These are phyloP conservation scores for Camponotus fellah DNA, from an alignment of 2,888 invertebrate species.

Conservation along the genomic window DNA sequence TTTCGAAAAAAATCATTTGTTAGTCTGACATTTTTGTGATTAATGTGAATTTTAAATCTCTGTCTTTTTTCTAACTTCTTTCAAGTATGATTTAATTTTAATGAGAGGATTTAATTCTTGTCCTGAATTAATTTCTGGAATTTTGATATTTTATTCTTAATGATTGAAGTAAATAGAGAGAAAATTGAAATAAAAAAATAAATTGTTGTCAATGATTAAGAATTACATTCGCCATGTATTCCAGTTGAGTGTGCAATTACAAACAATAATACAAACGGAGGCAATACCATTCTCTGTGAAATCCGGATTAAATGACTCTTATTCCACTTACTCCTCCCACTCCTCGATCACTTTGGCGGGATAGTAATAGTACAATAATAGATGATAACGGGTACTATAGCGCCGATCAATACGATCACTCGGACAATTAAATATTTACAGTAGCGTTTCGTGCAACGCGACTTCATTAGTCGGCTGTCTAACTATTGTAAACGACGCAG, in stretches of 20 bases:
- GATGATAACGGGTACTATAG: constrained; percentile 20
- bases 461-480: constrained; percentile 31
- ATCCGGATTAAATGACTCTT: background rate
- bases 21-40: background rate
- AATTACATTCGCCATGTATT: background rate
- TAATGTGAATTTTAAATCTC: background rate
- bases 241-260: background rate
- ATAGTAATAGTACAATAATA: constrained; percentile 3
- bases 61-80: background rate
- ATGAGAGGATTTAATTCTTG: background rate
- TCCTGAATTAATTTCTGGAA: background rate
- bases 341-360: background rate
- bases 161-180: background rate
- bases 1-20: background rate
- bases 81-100: background rate
- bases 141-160: background rate
- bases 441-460: constrained; percentile 28
- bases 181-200: background rate
- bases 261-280: background rate
- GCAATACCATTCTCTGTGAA: background rate
- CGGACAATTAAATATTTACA: constrained; percentile 41
- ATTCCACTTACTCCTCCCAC: background rate
- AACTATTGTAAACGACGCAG: constrained; percentile 24
- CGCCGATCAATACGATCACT: constrained; percentile 36
- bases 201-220: background rate